phyloP scores from a whole-genome alignment of 2,888 invertebrate species.

The Hemaris fuciformis region DNA sequence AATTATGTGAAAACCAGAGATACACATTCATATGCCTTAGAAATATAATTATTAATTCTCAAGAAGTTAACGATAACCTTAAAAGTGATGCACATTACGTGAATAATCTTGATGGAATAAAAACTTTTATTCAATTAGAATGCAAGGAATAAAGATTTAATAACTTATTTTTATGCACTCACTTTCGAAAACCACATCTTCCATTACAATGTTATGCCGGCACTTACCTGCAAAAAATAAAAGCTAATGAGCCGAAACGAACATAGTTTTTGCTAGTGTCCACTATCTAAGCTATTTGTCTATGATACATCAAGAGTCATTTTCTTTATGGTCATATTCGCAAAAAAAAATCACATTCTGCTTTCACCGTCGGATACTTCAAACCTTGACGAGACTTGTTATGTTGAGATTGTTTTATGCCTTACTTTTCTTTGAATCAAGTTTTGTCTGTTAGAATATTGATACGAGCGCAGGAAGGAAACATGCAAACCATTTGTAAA shows the following conservation, averaged over 20 bases:
- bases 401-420: not conserved
- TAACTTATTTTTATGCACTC: not conserved
- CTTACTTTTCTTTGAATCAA: not conserved
- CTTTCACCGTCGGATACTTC: not conserved
- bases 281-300: constrained; percentile 1
- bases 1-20: no score
- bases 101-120: not conserved
- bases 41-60: no score
- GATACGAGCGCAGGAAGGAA: no score
- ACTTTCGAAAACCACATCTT: not conserved
- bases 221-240: not conserved
- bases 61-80: no score
- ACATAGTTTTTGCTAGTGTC: not conserved
- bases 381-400: not conserved
- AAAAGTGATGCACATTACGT: not conserved
- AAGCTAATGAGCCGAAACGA: constrained; percentile 3
- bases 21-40: no score
- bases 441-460: no score
- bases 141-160: not conserved
- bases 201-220: not conserved
- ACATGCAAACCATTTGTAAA: no score
- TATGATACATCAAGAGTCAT: not conserved
- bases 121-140: not conserved
- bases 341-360: no score
- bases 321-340: not conserved